Percentiles rank a stretch among this genome's conserved stretches.
These are phyloP conservation scores for Falco columbarius DNA, from an alignment of 2,797 vertebrate genomes.

Conservation along the genomic window DNA sequence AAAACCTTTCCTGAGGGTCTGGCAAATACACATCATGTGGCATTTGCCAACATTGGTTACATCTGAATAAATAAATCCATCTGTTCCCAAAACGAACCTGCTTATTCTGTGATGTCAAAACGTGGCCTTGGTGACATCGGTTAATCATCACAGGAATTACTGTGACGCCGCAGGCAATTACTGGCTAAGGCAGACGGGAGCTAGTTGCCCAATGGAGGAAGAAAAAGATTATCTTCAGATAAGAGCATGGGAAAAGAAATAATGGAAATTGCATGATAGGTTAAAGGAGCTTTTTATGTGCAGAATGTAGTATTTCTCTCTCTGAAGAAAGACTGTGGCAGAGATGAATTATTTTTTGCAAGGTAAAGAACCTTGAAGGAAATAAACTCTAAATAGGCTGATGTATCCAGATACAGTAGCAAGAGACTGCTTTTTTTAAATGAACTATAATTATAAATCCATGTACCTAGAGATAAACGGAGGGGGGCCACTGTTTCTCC, in stretches of 20 bases:
- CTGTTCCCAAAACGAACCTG: neutral
- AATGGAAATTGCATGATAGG: neutral
- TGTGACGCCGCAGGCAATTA: neutral
- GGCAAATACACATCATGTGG: neutral
- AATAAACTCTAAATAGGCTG: neutral
- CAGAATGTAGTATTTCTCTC: neutral
- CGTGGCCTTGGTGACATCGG: neutral
- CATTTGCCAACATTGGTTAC: neutral
- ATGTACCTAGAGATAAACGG: neutral
- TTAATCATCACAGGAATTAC: neutral
- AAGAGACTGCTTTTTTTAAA: neutral
- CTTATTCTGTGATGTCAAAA: neutral
- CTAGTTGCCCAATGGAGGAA: neutral
- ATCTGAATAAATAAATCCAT: neutral
- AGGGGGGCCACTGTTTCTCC: neutral
- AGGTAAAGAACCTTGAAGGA: neutral
- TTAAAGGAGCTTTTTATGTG: neutral
- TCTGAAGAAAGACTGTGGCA: neutral
- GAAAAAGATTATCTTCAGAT: neutral
- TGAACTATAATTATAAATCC: neutral
- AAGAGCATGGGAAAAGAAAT: neutral
- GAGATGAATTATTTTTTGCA: neutral
- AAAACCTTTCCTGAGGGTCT: neutral
- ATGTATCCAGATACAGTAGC: neutral
- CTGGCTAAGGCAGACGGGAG: neutral